Evolutionary conservation across 2,113 vertebrate genomes (phyloP).

Genomic region (Cromileptes altivelis): DNA sequence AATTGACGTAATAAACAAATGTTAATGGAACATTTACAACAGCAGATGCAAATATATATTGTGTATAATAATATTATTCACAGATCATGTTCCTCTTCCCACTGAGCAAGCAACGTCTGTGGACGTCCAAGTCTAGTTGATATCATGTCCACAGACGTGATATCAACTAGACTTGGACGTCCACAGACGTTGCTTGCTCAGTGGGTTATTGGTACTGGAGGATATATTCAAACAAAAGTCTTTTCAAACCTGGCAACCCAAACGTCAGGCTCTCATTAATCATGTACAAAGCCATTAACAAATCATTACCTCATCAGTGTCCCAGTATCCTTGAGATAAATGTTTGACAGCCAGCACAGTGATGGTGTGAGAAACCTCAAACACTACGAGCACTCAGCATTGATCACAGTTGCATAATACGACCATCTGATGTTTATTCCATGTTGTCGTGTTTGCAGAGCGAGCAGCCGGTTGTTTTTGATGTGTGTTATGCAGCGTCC

Average conservation of each 20-base stretch:
- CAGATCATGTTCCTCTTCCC: background rate
- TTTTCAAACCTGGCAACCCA: background rate
- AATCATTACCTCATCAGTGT: background rate
- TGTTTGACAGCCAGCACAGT: background rate
- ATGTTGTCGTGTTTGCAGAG: conserved; percentile 35
- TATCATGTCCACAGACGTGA: no score
- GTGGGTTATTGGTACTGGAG: background rate
- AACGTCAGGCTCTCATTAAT: background rate
- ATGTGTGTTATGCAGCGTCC: conserved; percentile 34
- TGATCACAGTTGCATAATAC: conserved; percentile 28
- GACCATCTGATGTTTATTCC: conserved; percentile 55
- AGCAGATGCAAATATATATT: no score
- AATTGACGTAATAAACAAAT: no score
- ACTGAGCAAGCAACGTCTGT: no score
- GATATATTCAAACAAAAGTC: no score
- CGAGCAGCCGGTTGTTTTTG: conserved; percentile 38
- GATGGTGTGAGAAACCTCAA: background rate
- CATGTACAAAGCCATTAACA: background rate
- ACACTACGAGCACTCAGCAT: background rate
- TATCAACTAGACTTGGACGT: no score
- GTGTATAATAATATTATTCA: no score
- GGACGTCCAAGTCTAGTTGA: no score
- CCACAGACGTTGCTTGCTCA: no score
- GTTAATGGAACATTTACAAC: no score
- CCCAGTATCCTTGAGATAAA: background rate